These are phyloP conservation scores for Atractosteus spatula DNA, from an alignment of 2,113 vertebrate genomes.

Conservation along the genomic window DNA sequence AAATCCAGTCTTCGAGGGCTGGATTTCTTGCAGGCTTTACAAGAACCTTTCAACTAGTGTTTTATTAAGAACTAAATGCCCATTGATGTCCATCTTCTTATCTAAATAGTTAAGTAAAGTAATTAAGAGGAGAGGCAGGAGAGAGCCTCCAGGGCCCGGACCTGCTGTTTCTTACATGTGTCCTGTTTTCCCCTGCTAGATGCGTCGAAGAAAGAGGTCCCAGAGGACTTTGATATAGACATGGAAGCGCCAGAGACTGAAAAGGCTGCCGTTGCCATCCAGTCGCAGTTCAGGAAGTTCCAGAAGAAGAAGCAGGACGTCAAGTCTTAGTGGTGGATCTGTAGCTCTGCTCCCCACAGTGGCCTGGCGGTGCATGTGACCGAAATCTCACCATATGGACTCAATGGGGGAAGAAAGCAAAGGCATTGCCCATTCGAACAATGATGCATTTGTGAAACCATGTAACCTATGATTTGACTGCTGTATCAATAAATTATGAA, in stretches of 20 bases:
- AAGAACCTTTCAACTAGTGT: too few relatives aligned
- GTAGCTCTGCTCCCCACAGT: constrained; percentile 17
- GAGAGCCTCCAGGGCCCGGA: too few relatives aligned
- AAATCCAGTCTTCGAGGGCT: too few relatives aligned
- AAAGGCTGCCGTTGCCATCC: constrained; percentile 84
- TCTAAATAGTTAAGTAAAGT: too few relatives aligned
- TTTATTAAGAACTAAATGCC: too few relatives aligned
- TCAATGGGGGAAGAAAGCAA: constrained; percentile 42
- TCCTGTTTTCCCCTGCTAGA: constrained; percentile 55
- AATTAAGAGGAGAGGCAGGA: too few relatives aligned
- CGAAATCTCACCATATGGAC: constrained; percentile 59
- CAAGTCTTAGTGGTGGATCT: constrained; percentile 70
- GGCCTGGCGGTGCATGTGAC: constrained; percentile 65
- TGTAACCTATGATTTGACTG: constrained; percentile 51
- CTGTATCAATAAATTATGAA: constrained; percentile 43
- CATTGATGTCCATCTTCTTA: too few relatives aligned
- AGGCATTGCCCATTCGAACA: constrained; percentile 58
- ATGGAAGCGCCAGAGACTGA: constrained; percentile 82
- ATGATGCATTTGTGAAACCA: constrained; percentile 54
- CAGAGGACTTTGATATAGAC: constrained; percentile 93
- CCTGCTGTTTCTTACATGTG: too few relatives aligned
- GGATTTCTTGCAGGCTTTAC: too few relatives aligned
- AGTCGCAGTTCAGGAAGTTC: constrained; percentile 98
- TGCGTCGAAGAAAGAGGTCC: constrained; percentile 82
- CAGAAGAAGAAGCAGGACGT: constrained; percentile 90